Base-by-base conservation (phyloP, 2,797 vertebrate species). In the Anguilla pacifica region DNA sequence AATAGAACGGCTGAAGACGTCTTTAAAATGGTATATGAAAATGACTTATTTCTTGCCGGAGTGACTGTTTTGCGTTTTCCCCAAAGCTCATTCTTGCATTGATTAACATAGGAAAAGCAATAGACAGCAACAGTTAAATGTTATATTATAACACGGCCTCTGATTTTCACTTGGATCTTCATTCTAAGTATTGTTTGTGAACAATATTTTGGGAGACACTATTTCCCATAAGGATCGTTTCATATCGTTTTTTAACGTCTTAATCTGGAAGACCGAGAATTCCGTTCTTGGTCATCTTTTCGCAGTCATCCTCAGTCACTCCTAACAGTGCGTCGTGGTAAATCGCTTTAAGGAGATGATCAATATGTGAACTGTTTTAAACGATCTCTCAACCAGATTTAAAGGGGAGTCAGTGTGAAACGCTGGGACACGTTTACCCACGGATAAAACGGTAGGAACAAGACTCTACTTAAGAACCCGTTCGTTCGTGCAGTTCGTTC, bases 331-430 rank as follows among this genome's bases (percentile, higher is more conserved):
- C 31, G 49, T 57, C 28, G 49, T 84, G 51, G 46, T 57, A 49
- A 84, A 57, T 84, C 82, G 82, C 51, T 84, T 53, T 13, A 53
- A 83, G 51, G 7, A 83, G 46, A 15, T 51, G 81, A 84, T 84
- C 82, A 55, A 57, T 57, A 35, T 28, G 82, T 84, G 82, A 57
- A 84, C 82, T 15, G 82, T 55, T 84, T 84, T 84, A 84, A 84
- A 84, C 49, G 53, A 55, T 84, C 51, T 49, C 51, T 84, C 51
- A 57, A 55, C 82, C 82, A 84, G 82, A 84, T 84, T 84, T 57
- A 55, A 57, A 55, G n/a, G 17, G 13, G 82, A 84, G 82, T 84
- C 53, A 19, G n/a, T 84, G n/a, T 28, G 53, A 57, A 31, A n/a
- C 51, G 13, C n/a, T 84, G 82, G 51, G 82, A 84, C 53, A 84